phyloP scores from a whole-genome alignment of 2,888 invertebrate species.

The Coronaproctus castanopsis region DNA sequence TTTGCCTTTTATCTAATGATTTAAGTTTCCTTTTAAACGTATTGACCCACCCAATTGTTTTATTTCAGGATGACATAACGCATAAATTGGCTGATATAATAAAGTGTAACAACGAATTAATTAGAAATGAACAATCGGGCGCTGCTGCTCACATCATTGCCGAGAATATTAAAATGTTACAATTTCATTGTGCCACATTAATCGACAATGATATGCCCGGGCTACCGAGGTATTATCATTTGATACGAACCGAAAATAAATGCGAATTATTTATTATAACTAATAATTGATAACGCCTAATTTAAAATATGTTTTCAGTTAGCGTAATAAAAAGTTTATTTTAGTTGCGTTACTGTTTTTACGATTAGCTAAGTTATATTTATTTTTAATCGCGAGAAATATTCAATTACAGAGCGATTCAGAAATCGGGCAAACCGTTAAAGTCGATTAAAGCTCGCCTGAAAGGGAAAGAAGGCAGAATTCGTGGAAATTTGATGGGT shows the following conservation, averaged over 20 bases:
- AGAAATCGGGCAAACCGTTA: constrained; percentile 94
- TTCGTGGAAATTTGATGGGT: constrained; percentile 98
- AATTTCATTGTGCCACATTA: constrained; percentile 95
- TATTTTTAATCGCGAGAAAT: too few species aligned
- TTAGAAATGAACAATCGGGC: constrained; percentile 85
- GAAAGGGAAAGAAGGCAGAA: constrained; percentile 97
- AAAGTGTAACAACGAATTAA: constrained; percentile 89
- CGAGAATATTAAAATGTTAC: constrained; percentile 93
- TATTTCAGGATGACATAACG: constrained; percentile 96
- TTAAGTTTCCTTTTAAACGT: too few species aligned
- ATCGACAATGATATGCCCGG: constrained; percentile 99
- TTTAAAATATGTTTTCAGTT: not conserved
- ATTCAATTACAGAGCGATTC: constrained; percentile 55
- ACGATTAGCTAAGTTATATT: too few species aligned
- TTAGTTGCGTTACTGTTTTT: too few species aligned
- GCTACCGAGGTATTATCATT: constrained; percentile 46
- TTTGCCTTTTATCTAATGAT: too few species aligned
- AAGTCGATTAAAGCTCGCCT: constrained; percentile 91
- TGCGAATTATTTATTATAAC: too few species aligned
- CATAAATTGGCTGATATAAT: constrained; percentile 97
- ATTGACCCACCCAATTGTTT: too few species aligned
- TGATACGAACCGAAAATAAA: too few species aligned
- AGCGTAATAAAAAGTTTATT: too few species aligned
- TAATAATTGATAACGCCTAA: not conserved
- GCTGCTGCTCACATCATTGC: constrained; percentile 92